Evolutionary conservation across 2,113 vertebrate genomes (phyloP).

Genomic region (Echinops telfairi): DNA sequence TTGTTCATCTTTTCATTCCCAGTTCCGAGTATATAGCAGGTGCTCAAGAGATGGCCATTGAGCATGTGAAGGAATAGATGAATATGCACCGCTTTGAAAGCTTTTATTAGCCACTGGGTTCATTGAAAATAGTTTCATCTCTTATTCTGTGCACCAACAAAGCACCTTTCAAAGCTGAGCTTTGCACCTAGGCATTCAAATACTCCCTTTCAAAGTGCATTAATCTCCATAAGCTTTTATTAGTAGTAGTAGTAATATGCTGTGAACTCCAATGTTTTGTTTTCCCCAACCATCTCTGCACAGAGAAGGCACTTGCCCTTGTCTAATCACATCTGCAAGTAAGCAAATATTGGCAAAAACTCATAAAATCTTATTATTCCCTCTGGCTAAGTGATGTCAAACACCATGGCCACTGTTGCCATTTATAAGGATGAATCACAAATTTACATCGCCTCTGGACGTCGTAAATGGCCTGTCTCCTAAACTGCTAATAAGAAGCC

Average conservation of each 20-base stretch:
- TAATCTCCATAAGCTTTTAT: slow-evolving; percentile 66
- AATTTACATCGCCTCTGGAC: slow-evolving; percentile 66
- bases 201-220: slow-evolving; percentile 71
- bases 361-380: slow-evolving; percentile 70
- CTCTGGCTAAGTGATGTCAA: slow-evolving; percentile 69
- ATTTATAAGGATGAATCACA: slow-evolving; percentile 76
- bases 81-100: slow-evolving; percentile 14
- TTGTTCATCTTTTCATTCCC: slow-evolving; percentile 26
- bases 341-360: slow-evolving; percentile 78
- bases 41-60: slow-evolving; percentile 39
- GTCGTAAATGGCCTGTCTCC: slow-evolving; percentile 67
- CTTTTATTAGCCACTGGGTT: slow-evolving; percentile 14
- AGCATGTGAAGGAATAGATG: slow-evolving; percentile 1
- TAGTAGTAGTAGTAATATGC: slow-evolving; percentile 64
- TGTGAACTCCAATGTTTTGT: slow-evolving; percentile 44
- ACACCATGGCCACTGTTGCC: slow-evolving; percentile 64
- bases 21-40: not conserved
- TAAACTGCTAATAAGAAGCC: slow-evolving; percentile 63
- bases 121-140: slow-evolving; percentile 58
- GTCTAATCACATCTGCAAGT: slow-evolving; percentile 73
- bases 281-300: slow-evolving; percentile 46
- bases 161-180: slow-evolving; percentile 40
- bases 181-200: slow-evolving; percentile 72
- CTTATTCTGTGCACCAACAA: slow-evolving; percentile 48
- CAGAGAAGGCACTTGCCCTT: slow-evolving; percentile 71